phyloP scores from a whole-genome alignment of 2,113 vertebrate genomes.

The Micromys minutus region DNA sequence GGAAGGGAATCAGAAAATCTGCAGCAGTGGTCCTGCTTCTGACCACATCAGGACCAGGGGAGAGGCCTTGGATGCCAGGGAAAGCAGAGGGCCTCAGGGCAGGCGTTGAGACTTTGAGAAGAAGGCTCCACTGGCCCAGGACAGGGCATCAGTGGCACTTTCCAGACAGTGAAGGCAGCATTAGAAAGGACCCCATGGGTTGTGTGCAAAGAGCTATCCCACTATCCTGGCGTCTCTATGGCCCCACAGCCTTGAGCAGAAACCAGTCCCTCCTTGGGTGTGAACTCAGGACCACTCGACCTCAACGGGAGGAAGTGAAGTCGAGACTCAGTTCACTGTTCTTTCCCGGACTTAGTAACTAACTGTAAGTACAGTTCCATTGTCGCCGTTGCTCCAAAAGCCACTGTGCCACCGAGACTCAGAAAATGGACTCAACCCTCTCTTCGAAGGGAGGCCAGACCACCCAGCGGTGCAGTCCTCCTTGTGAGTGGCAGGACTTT shows the following conservation, averaged over 20 bases:
- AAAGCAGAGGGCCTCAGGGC: not conserved
- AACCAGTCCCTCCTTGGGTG: accelerated
- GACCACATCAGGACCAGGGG: not conserved
- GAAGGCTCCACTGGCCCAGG: too few relatives aligned
- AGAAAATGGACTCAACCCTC: slow-evolving; percentile 75
- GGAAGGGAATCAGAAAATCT: not conserved
- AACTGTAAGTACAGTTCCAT: accelerated
- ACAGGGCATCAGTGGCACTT: not conserved
- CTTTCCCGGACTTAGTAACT: not conserved
- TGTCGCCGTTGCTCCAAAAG: accelerated
- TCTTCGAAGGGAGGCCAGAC: slow-evolving; percentile 87
- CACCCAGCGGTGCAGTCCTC: accelerated
- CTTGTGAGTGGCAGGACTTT: not conserved
- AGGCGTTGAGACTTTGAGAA: accelerated
- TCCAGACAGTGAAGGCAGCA: not conserved
- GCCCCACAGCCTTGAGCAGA: not conserved
- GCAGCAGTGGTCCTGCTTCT: too few relatives aligned
- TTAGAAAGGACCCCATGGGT: accelerated
- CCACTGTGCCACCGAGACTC: not conserved
- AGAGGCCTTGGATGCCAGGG: not conserved
- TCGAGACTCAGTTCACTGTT: not conserved
- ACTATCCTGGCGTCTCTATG: accelerated
- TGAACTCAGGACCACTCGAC: not conserved
- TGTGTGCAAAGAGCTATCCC: accelerated
- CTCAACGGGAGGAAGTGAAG: not conserved